Evolutionary conservation across 2,888 invertebrate species (phyloP).

Genomic region (Tetropium fuscum): DNA sequence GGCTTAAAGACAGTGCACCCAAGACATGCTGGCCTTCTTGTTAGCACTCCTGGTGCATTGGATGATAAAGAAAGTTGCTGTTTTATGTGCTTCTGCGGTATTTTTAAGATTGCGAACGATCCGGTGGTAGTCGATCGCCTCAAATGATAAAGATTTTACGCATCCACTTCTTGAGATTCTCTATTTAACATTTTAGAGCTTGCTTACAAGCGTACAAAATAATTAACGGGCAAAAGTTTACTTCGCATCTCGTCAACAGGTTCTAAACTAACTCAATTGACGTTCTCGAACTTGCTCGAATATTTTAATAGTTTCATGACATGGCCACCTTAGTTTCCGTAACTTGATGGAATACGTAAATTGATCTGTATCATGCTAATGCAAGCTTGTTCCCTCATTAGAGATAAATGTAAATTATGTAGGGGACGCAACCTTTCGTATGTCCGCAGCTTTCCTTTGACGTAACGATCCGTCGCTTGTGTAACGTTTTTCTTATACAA

Average conservation of each 20-base stretch:
- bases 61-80: slow-evolving; percentile 47
- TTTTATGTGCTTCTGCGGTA: slow-evolving; percentile 45
- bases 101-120: slow-evolving; percentile 51
- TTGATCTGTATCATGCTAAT: slow-evolving; percentile 51
- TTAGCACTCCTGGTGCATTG: slow-evolving; percentile 39
- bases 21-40: slow-evolving; percentile 49
- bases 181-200: slow-evolving; percentile 33
- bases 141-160: slow-evolving; percentile 50
- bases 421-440: not conserved
- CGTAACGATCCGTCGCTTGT: not conserved
- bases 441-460: not conserved
- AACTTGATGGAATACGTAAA: slow-evolving; percentile 42
- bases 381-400: slow-evolving; percentile 52
- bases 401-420: slow-evolving; percentile 55
- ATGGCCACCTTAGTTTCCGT: slow-evolving; percentile 43
- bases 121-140: slow-evolving; percentile 56
- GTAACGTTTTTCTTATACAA: not conserved
- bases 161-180: slow-evolving; percentile 43
- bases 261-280: slow-evolving; percentile 6
- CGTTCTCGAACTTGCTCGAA: slow-evolving; percentile 9
- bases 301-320: slow-evolving; percentile 34
- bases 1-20: slow-evolving; percentile 41
- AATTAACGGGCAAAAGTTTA: slow-evolving; percentile 26
- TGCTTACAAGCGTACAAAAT: slow-evolving; percentile 33
- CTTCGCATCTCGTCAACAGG: not conserved